Conservation (phyloP, 2,888 invertebrate species). For the Drosophila borealis region DNA sequence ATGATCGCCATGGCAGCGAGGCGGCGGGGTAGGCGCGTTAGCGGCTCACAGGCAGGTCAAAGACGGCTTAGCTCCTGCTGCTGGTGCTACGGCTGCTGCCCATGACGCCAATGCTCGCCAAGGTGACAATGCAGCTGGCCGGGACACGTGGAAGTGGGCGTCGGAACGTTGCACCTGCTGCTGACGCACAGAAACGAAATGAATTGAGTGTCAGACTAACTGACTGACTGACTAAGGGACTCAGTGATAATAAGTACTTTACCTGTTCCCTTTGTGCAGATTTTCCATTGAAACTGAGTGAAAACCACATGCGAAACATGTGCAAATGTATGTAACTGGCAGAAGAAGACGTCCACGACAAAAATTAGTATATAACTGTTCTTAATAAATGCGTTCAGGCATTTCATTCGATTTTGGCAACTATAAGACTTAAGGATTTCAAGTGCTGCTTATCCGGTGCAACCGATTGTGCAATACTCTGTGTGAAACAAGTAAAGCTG, state of each 20-base stretch:
- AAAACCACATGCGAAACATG: neutral
- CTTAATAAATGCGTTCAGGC: no score
- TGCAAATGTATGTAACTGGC: neutral
- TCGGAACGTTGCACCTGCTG: neutral
- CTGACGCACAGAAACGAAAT: constrained; percentile 11
- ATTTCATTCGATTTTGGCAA: no score
- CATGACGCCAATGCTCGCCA: constrained; percentile 1
- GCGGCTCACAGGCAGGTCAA: neutral
- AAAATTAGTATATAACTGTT: no score
- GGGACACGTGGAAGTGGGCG: neutral
- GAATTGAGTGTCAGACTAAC: constrained; percentile 8
- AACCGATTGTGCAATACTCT: no score
- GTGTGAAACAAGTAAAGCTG: no score
- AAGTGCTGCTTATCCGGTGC: no score
- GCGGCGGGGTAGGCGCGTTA: neutral
- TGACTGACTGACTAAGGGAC: constrained; percentile 4
- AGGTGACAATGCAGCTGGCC: constrained; percentile 9
- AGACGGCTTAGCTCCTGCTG: neutral
- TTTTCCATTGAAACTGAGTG: neutral
- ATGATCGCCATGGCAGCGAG: constrained; percentile 42
- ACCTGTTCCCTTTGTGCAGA: neutral
- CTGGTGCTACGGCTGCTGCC: neutral
- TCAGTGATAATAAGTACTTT: neutral
- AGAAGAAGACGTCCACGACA: no score
- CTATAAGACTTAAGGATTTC: no score